Percentiles rank a stretch among this genome's conserved stretches.
Conservation (phyloP, 1,140 invertebrate species). For the Caerostris extrusa region DNA sequence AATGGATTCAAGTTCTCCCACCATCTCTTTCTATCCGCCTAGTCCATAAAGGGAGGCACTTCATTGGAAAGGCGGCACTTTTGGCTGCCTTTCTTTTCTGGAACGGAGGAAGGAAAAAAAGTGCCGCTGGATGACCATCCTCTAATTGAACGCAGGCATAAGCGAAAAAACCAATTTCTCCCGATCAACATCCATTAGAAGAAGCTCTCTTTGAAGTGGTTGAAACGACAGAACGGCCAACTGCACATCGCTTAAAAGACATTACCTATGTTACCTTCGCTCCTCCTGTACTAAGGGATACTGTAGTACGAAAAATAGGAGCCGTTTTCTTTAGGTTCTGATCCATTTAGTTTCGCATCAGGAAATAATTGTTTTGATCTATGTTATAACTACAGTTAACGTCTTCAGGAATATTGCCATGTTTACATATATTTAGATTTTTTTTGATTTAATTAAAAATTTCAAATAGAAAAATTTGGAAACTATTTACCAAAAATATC, state of each 20-base stretch:
- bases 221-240: constrained; percentile 65
- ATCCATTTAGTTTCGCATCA: background rate
- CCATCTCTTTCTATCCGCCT: constrained; percentile 17
- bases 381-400: no score
- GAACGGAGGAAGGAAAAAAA: constrained; percentile 29
- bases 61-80: constrained; percentile 47
- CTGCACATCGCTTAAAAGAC: constrained; percentile 63
- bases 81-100: background rate
- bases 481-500: no score
- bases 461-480: no score
- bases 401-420: no score
- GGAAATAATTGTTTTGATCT: no score
- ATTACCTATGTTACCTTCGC: constrained; percentile 55
- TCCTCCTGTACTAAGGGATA: background rate
- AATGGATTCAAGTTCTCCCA: constrained; percentile 49
- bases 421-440: no score
- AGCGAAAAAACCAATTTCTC: constrained; percentile 65
- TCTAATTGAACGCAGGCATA: constrained; percentile 74
- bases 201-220: constrained; percentile 58
- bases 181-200: constrained; percentile 75
- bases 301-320: constrained; percentile 26
- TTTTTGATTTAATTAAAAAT: no score
- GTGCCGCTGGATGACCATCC: constrained; percentile 54
- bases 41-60: constrained; percentile 48
- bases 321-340: constrained; percentile 30